Base-by-base conservation (phyloP, 2,113 vertebrate genomes). In the Orientallactaga bullata region DNA sequence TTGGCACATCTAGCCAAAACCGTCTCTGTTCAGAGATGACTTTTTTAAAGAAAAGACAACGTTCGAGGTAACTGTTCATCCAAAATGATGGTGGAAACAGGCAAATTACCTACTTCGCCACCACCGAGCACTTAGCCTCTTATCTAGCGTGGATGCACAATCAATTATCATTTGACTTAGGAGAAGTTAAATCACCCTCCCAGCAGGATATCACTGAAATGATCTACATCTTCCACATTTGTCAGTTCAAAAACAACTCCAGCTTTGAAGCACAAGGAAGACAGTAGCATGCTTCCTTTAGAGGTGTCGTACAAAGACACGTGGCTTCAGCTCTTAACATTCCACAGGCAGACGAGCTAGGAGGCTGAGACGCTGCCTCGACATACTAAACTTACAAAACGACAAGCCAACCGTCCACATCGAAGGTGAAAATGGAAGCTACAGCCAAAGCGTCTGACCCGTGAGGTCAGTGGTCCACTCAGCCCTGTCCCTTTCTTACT, bases 1-100 rank as follows among this genome's bases (percentile, higher is more conserved):
- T 88, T 58, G 80, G 13, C 92, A n/a, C n/a, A 90, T 68, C 35
- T 81, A 77, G 42, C 16, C 68, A 76, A 91, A 83, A 81, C 4
- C 10, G 81, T 13, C 37, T 72, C 47, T 85, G 39, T 76, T 63
- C 4, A 88, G 55, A 79, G 68, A 42, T 47, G 23, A 60, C 55
- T 83, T 20, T 83, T 20, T 71, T 68, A 21, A 37, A 93, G 66
- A 92, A 77, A 87, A 47, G 47, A 17, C 60, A 81, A 20, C 69
- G 5, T 0, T 85, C 65, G 23, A 55, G 16, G 26, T 88, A 89
- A 85, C 18, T 51, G 24, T 87, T 88, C 85, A n/a, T 24, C 60
- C 17, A 66, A 58, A 12, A 55, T 39, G 58, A 1, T n/a, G n/a
- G 15, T 17, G 3, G 7, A 85, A 84, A 81, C 30, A 42, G 17